These are phyloP conservation scores for Syrphus vitripennis DNA, from an alignment of 2,888 invertebrate species.

Conservation along the genomic window DNA sequence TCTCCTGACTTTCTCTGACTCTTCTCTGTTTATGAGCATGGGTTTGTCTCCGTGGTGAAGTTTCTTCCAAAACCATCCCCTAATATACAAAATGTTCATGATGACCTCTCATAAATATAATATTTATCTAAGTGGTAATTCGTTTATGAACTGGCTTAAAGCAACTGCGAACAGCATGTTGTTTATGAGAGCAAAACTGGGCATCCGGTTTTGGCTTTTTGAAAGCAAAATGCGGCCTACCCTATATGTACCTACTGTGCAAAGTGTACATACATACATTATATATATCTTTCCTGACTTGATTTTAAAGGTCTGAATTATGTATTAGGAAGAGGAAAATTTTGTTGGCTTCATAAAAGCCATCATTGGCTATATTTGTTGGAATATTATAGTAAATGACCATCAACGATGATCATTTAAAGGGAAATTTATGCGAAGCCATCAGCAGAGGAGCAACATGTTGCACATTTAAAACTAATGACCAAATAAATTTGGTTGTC, in stretches of 20 bases:
- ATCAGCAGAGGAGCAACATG: constrained; percentile 25
- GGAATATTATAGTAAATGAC: not conserved
- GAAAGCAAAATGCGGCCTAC: not conserved
- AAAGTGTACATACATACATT: too few species aligned
- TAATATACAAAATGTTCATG: not conserved
- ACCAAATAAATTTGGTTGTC: constrained; percentile 16
- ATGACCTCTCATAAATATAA: constrained; percentile 49
- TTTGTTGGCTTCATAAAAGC: not conserved
- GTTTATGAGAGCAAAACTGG: constrained; percentile 46
- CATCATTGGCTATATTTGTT: not conserved
- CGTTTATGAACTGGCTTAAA: constrained; percentile 57
- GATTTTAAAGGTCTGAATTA: not conserved
- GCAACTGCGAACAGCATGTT: constrained; percentile 47
- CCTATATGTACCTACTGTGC: too few species aligned
- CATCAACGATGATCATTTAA: not conserved
- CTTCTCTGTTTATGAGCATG: not conserved
- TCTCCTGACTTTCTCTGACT: not conserved
- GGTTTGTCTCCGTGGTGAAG: not conserved
- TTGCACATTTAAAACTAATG: constrained; percentile 29
- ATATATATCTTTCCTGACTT: constrained; percentile 1
- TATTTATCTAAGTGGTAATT: constrained; percentile 58
- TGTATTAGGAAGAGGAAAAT: not conserved
- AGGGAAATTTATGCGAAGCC: not conserved
- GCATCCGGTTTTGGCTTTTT: constrained; percentile 14
- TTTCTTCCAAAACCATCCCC: not conserved